Evolutionary conservation across 2,888 invertebrate species (phyloP).

Genomic region (Suillia variegata): DNA sequence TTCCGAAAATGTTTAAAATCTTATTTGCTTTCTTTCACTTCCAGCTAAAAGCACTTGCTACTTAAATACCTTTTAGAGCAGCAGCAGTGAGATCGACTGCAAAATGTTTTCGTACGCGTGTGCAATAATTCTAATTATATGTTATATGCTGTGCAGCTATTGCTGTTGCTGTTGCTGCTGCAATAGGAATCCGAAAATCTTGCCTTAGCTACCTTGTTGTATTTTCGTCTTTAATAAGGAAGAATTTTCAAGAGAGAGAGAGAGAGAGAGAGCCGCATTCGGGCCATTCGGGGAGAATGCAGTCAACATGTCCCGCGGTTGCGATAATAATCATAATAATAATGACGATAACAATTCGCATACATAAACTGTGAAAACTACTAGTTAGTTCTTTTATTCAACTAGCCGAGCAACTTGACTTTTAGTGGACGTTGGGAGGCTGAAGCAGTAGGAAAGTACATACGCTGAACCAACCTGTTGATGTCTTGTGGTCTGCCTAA

Average conservation of each 20-base stretch:
- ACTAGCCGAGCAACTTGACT: too few species aligned
- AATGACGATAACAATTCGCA: slow-evolving; percentile 1
- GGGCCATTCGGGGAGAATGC: too few species aligned
- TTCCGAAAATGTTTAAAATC: background rate
- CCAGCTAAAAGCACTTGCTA: too few species aligned
- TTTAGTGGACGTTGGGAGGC: too few species aligned
- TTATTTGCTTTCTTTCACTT: background rate
- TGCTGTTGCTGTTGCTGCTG: background rate
- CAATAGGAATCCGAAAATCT: too few species aligned
- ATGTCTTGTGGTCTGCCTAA: background rate
- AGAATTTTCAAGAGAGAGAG: background rate
- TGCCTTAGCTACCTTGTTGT: too few species aligned
- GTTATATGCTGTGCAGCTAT: slow-evolving; percentile 6
- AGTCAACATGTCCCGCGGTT: background rate
- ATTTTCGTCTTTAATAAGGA: too few species aligned
- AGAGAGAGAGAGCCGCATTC: background rate
- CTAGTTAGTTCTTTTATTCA: background rate
- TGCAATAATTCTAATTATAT: slow-evolving; percentile 21
- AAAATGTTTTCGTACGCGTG: slow-evolving; percentile 15
- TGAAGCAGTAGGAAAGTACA: background rate
- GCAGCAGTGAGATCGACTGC: too few species aligned
- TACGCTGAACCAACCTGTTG: too few species aligned
- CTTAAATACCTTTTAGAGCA: background rate
- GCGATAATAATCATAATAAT: slow-evolving; percentile 5
- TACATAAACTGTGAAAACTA: background rate